Evolutionary conservation across 2,888 invertebrate species (phyloP).

Genomic region (Parapristionchus giblindavisi): DNA sequence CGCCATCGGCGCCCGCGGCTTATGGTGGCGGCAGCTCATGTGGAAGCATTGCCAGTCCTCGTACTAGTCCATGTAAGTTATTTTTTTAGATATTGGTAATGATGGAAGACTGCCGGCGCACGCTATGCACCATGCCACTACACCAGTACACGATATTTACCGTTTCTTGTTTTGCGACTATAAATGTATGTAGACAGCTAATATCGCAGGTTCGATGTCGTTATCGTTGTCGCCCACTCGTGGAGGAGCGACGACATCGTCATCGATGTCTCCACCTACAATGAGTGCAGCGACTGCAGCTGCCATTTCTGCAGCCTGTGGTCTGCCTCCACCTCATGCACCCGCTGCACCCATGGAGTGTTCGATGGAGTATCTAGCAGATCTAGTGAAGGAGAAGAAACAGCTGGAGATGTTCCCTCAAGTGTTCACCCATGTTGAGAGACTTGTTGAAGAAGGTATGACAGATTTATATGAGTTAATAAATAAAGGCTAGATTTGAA

Average conservation of each 20-base stretch:
- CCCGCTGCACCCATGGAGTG: constrained; percentile 40
- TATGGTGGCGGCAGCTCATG: constrained; percentile 1
- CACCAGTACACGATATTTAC: neutral
- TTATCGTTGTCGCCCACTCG: constrained; percentile 12
- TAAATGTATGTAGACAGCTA: neutral
- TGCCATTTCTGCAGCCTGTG: neutral
- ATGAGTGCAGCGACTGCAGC: constrained; percentile 6
- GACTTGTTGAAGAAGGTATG: constrained; percentile 61
- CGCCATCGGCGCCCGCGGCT: neutral
- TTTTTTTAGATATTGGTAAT: too few relatives aligned
- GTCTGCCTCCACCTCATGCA: neutral
- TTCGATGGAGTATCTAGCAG: constrained; percentile 57
- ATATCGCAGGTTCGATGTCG: neutral
- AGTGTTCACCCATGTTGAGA: constrained; percentile 61
- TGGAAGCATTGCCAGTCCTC: constrained; percentile 3
- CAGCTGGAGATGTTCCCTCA: constrained; percentile 59
- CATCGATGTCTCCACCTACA: neutral
- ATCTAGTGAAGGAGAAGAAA: constrained; percentile 61
- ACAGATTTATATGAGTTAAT: too few relatives aligned
- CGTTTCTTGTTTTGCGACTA: neutral
- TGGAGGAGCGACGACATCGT: neutral
- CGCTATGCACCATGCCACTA: too few relatives aligned
- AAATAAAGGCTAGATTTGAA: too few relatives aligned
- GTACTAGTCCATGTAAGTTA: constrained; percentile 15
- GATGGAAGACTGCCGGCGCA: too few relatives aligned